These are phyloP conservation scores for Mola mola DNA, from an alignment of 2,113 vertebrate species.

Conservation along the genomic window DNA sequence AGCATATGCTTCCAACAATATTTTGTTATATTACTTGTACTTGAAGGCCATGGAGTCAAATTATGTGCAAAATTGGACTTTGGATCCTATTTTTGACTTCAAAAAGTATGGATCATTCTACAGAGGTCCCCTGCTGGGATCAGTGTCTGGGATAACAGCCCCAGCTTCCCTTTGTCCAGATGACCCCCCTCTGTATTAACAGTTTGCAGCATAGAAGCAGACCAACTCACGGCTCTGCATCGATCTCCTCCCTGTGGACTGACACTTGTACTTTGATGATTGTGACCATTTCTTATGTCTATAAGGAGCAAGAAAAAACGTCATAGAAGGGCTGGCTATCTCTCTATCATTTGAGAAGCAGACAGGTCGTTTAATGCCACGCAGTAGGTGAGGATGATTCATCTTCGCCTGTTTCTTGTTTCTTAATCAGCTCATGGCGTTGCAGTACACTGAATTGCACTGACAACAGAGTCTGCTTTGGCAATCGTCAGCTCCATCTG, in stretches of 20 bases:
- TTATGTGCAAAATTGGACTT: conserved; percentile 14
- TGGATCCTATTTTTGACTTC: conserved; percentile 18
- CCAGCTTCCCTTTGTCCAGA: neutral
- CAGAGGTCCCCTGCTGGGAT: conserved; percentile 14
- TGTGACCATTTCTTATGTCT: conserved; percentile 35
- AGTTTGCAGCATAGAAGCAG: conserved; percentile 12
- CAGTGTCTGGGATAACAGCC: conserved; percentile 12
- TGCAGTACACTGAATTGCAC: conserved; percentile 35
- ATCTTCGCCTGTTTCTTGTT: conserved; percentile 54
- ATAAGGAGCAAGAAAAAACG: conserved; percentile 17
- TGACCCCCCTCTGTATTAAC: conserved; percentile 18
- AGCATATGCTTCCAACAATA: neutral
- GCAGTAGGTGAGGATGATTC: conserved; percentile 42
- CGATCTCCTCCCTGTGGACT: conserved; percentile 28
- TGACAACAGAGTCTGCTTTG: conserved; percentile 57
- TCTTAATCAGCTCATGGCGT: conserved; percentile 57
- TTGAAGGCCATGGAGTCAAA: conserved; percentile 4
- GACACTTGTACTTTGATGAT: conserved; percentile 49
- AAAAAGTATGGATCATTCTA: conserved; percentile 25
- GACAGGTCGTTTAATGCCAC: conserved; percentile 56
- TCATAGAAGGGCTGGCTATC: conserved; percentile 16
- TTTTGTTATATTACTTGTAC: neutral
- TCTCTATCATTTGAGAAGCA: conserved; percentile 34
- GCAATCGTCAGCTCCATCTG: conserved; percentile 62
- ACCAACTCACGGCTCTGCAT: conserved; percentile 22